Evolutionary conservation across 2,113 vertebrate species (phyloP).

Genomic region (Coregonus clupeaformis): DNA sequence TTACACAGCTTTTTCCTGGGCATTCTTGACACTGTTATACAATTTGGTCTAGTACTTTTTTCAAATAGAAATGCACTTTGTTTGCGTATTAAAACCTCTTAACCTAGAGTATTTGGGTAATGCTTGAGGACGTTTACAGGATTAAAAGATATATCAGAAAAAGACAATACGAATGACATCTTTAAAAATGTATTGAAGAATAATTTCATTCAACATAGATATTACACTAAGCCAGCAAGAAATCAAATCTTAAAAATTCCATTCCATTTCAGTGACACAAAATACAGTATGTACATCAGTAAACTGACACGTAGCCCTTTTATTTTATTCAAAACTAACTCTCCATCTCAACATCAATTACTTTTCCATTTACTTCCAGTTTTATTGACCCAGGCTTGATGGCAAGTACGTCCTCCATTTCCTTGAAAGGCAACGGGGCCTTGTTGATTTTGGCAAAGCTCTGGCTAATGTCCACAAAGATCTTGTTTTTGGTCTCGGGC

Average conservation of each 20-base stretch:
- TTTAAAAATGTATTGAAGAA: background rate
- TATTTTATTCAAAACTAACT: conserved; percentile 55
- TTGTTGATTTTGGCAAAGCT: conserved; percentile 89
- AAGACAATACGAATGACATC: too few relatives aligned
- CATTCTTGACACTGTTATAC: too few relatives aligned
- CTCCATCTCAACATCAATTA: conserved; percentile 51
- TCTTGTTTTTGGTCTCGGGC: conserved; percentile 95
- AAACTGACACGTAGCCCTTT: background rate
- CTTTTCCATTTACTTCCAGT: conserved; percentile 27
- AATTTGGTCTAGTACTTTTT: too few relatives aligned
- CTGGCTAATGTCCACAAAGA: conserved; percentile 86
- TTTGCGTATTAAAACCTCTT: too few relatives aligned
- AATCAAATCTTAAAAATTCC: too few relatives aligned
- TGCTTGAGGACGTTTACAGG: too few relatives aligned
- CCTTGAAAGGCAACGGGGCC: conserved; percentile 55
- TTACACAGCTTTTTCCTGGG: too few relatives aligned
- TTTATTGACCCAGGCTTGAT: conserved; percentile 37
- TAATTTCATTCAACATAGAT: background rate
- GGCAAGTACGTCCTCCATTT: conserved; percentile 68
- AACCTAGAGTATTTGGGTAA: too few relatives aligned
- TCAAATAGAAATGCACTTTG: too few relatives aligned
- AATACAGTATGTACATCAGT: conserved; percentile 3
- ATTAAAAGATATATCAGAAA: too few relatives aligned
- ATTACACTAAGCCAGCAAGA: background rate
- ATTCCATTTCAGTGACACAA: background rate